A percentile compares a stretch with the other conserved stretches of the same genome.
Conservation (phyloP, 2,797 vertebrate genomes). For the Brachyrhaphis roseni region DNA sequence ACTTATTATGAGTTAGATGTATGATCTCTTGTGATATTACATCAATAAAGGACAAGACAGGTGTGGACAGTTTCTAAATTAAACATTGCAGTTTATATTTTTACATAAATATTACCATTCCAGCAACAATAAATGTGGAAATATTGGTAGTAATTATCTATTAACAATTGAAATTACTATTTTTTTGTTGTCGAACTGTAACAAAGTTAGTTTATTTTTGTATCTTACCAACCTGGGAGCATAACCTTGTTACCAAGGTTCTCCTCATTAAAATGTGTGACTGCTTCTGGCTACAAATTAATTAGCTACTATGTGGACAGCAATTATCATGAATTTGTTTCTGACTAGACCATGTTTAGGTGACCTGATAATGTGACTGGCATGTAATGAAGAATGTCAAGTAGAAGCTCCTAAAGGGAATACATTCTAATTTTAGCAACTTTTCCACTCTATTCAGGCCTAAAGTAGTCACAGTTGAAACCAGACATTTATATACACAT, state of each 20-base stretch:
- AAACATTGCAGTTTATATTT: not conserved
- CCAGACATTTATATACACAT: too few relatives aligned
- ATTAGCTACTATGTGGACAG: slow-evolving; percentile 41
- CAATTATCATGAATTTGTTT: slow-evolving; percentile 40
- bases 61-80: not conserved
- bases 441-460: not conserved
- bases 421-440: not conserved
- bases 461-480: not conserved
- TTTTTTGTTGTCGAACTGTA: not conserved
- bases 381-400: slow-evolving; percentile 11
- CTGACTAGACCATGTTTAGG: slow-evolving; percentile 18
- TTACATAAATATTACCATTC: not conserved
- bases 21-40: not conserved
- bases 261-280: slow-evolving; percentile 51
- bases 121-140: not conserved
- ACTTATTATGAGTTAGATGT: not conserved
- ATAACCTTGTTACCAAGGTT: slow-evolving; percentile 28
- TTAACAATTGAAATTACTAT: not conserved
- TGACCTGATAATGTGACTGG: slow-evolving; percentile 20
- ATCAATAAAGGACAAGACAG: not conserved
- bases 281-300: slow-evolving; percentile 54
- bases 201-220: slow-evolving; percentile 3
- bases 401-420: not conserved
- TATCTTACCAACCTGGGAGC: slow-evolving; percentile 24
- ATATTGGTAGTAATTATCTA: not conserved